These are phyloP conservation scores for Pitta sordida DNA, from an alignment of 2,113 vertebrate genomes.

Conservation along the genomic window DNA sequence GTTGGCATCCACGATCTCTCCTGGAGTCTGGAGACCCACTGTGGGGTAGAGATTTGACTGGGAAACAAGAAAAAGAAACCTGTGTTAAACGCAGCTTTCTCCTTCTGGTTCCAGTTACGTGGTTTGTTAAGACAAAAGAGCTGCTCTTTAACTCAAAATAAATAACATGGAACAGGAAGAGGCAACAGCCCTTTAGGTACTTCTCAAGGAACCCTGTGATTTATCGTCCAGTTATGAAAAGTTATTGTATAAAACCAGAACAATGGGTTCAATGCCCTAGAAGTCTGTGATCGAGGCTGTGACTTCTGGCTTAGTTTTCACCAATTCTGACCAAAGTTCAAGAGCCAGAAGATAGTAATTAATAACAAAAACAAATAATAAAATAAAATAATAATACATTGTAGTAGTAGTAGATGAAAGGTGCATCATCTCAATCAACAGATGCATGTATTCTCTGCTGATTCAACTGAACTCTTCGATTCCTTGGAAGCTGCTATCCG, in stretches of 20 bases:
- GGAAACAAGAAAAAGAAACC: conserved; percentile 60
- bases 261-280: not conserved
- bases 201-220: not conserved
- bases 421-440: not conserved
- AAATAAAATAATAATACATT: not conserved
- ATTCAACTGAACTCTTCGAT: not conserved
- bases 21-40: conserved; percentile 96
- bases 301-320: not conserved
- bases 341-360: not conserved
- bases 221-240: not conserved
- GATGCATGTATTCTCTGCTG: not conserved
- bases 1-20: conserved; percentile 98
- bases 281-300: rapidly evolving
- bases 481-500: not conserved
- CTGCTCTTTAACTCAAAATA: not conserved
- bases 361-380: not conserved
- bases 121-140: not conserved
- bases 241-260: not conserved
- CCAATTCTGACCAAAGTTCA: not conserved
- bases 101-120: rapidly evolving
- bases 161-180: not conserved
- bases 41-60: conserved; percentile 98
- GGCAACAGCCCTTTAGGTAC: not conserved
- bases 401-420: not conserved
- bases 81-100: not conserved